Conservation (phyloP, 1,140 invertebrate genomes). For the Saccostrea cuccullata region DNA sequence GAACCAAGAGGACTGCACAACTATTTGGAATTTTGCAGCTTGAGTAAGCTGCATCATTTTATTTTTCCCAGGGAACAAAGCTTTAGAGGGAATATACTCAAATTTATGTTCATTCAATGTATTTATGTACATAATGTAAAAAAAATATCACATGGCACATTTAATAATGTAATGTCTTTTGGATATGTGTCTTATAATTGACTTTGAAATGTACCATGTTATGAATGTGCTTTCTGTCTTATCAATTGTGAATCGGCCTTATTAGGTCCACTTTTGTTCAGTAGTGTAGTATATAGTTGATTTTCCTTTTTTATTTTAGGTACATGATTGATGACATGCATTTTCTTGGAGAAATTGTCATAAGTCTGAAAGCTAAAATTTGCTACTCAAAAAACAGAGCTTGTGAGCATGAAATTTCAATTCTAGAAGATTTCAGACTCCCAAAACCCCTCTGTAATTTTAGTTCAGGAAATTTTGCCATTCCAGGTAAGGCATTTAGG, state of each 20-base stretch:
- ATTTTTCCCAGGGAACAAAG: not conserved
- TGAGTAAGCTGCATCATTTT: not conserved
- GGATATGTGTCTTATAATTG: too few species aligned
- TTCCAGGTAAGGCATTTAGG: constrained; percentile 4
- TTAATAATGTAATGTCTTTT: too few species aligned
- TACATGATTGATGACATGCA: constrained; percentile 12
- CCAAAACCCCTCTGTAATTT: constrained; percentile 10
- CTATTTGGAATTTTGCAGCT: constrained; percentile 10
- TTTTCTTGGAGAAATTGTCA: not conserved
- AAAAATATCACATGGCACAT: too few species aligned
- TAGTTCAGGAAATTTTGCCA: not conserved
- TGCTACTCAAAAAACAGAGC: not conserved
- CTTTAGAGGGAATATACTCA: not conserved
- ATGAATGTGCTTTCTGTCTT: too few species aligned
- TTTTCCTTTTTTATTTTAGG: not conserved
- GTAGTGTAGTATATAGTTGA: not conserved
- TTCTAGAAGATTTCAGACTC: not conserved
- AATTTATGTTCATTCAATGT: too few species aligned
- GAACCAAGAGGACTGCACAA: not conserved
- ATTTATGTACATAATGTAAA: too few species aligned
- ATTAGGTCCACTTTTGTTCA: too few species aligned
- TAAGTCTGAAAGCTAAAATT: not conserved
- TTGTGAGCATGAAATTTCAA: not conserved
- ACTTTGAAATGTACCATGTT: too few species aligned
- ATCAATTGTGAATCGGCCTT: too few species aligned